Conservation (phyloP, 2,797 vertebrate species). For the Neosilurus mollespiculum region DNA sequence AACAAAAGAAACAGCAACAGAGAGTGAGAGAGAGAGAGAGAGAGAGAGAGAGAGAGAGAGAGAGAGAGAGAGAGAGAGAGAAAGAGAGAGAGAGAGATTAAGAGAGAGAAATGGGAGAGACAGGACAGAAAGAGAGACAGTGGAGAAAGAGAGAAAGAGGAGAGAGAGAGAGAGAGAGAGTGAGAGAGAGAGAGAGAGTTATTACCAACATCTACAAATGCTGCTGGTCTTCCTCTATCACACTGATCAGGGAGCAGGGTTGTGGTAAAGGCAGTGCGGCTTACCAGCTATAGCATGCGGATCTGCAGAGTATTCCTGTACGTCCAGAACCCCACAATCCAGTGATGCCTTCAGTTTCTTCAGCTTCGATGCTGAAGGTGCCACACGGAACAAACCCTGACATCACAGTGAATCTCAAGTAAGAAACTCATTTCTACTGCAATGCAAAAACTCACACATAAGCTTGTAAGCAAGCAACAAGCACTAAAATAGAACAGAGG, state of each 20-base stretch:
- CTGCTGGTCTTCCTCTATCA: constrained; percentile 5
- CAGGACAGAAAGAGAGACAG: too few species aligned
- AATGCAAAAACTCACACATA: constrained; percentile 12
- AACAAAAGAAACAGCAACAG: background rate
- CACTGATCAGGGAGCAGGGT: background rate
- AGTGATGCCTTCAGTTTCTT: constrained; percentile 98
- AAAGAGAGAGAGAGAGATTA: too few species aligned
- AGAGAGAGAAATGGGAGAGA: too few species aligned
- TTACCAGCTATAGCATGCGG: constrained; percentile 97
- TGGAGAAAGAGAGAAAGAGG: too few species aligned
- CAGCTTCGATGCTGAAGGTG: constrained; percentile 94
- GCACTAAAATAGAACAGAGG: constrained; percentile 17
- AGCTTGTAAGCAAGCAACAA: background rate
- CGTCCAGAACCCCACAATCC: constrained; percentile 95
- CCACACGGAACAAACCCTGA: constrained; percentile 95
- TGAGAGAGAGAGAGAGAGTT: background rate
- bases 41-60: too few species aligned
- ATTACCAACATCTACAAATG: background rate
- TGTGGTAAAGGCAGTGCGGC: constrained; percentile 34
- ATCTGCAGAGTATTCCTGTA: constrained; percentile 94
- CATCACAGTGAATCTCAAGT: constrained; percentile 38
- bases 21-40: background rate
- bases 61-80: too few species aligned
- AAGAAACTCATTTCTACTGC: constrained; percentile 15
- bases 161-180: too few species aligned